These are phyloP conservation scores for Limanda limanda DNA, from an alignment of 2,113 vertebrate genomes.

Conservation along the genomic window DNA sequence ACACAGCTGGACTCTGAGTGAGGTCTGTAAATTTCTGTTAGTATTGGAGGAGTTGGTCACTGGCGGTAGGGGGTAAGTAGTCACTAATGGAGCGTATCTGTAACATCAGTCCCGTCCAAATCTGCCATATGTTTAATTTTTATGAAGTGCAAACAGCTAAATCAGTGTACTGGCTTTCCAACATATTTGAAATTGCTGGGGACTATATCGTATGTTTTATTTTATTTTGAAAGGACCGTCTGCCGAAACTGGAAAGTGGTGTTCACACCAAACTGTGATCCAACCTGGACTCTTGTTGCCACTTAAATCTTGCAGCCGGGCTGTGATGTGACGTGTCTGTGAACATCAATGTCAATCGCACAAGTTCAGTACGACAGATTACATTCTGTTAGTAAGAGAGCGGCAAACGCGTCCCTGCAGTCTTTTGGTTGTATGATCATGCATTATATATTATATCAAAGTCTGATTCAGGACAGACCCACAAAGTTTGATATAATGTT, in stretches of 20 bases:
- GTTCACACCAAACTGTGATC: conserved; percentile 42
- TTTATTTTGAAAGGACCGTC: conserved; percentile 2
- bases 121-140: conserved; percentile 25
- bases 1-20: background rate
- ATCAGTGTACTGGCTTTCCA: conserved; percentile 18
- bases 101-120: conserved; percentile 12
- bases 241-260: conserved; percentile 29
- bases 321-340: conserved; percentile 33
- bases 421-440: conserved; percentile 21
- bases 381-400: conserved; percentile 41
- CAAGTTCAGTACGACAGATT: conserved; percentile 30
- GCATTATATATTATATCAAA: conserved; percentile 13
- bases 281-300: conserved; percentile 51
- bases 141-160: conserved; percentile 19
- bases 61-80: conserved; percentile 11
- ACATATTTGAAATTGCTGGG: conserved; percentile 31
- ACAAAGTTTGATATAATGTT: conserved; percentile 41
- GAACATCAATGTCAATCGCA: background rate
- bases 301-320: conserved; percentile 39
- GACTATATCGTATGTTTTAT: background rate
- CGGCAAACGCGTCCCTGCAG: conserved; percentile 15
- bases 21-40: background rate
- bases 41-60: conserved; percentile 1
- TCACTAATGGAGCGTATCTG: conserved; percentile 38
- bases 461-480: conserved; percentile 35